Evolutionary conservation across 2,797 vertebrate genomes (phyloP).

Genomic region (Coilia nasus): DNA sequence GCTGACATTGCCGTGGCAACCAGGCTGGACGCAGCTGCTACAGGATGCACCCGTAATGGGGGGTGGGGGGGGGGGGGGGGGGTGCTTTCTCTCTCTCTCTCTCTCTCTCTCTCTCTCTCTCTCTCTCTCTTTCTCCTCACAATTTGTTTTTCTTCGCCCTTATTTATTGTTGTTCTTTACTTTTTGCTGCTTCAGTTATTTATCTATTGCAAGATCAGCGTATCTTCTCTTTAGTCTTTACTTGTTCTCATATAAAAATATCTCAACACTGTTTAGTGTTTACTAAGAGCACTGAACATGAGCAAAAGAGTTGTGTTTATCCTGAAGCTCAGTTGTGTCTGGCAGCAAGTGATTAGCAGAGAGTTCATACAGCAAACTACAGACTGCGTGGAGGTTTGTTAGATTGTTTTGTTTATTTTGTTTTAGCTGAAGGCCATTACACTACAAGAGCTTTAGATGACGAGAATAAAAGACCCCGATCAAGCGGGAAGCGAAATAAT

Average conservation of each 20-base stretch:
- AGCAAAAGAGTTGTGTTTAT: neutral
- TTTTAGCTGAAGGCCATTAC: neutral
- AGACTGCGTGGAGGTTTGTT: neutral
- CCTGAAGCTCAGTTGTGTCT: neutral
- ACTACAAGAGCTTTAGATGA: neutral
- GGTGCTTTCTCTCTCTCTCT: neutral
- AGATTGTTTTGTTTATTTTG: neutral
- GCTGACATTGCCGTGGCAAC: conserved; percentile 59
- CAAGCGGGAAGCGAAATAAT: no score
- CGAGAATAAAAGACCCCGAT: no score
- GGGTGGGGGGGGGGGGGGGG: neutral
- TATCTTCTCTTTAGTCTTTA: neutral
- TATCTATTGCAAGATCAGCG: neutral
- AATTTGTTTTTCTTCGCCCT: neutral
- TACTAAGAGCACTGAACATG: neutral
- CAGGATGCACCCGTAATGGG: conserved; percentile 41
- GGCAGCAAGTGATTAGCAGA: neutral
- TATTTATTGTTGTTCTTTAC: neutral
- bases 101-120: neutral
- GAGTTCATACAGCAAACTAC: neutral
- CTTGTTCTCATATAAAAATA: neutral
- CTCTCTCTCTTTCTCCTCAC: neutral
- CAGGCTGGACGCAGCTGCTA: conserved; percentile 67
- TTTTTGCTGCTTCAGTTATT: neutral
- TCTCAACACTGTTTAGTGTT: neutral